Evolutionary conservation across 2,113 vertebrate genomes (phyloP).

Genomic region (Pollimyrus isidori): DNA sequence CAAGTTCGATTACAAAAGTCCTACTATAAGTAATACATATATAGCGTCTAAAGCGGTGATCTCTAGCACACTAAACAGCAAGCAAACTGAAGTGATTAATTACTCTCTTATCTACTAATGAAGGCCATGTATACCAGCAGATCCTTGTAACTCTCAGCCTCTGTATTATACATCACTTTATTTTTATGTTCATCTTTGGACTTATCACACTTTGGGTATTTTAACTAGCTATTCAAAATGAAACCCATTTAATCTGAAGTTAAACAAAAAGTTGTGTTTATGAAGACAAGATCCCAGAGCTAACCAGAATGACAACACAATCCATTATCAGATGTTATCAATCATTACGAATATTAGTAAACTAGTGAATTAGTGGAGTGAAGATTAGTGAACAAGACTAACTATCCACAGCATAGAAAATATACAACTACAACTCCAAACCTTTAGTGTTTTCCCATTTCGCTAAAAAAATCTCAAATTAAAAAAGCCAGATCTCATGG

Average conservation of each 20-base stretch:
- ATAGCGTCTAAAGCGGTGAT: background rate
- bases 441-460: background rate
- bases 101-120: background rate
- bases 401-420: background rate
- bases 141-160: background rate
- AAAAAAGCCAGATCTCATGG: background rate
- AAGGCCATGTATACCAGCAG: background rate
- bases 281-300: background rate
- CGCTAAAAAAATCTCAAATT: background rate
- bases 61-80: background rate
- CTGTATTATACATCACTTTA: background rate
- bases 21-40: background rate
- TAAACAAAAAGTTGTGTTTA: background rate
- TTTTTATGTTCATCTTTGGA: background rate
- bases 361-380: background rate
- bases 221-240: background rate
- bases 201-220: constrained; percentile 5
- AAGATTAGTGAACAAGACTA: background rate
- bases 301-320: background rate
- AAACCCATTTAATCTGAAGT: background rate
- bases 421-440: background rate
- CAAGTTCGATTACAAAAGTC: background rate
- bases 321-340: background rate
- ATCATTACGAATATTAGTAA: background rate
- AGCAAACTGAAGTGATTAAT: background rate